Base-by-base conservation (phyloP, 2,113 vertebrate genomes). In the Aptenodytes patagonicus region DNA sequence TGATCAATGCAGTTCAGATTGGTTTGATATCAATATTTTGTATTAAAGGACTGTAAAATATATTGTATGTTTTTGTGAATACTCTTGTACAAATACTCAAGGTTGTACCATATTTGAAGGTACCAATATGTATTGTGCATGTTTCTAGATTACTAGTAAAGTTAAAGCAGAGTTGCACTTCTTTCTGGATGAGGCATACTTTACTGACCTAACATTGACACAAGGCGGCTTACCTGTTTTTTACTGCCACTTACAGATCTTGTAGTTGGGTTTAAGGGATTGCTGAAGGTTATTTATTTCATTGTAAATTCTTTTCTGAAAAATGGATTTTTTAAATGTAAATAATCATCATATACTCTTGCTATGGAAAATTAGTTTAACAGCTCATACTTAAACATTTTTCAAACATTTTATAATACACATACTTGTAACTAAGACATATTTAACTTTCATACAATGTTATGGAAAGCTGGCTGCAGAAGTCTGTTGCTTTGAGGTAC, bases 201-300 rank as follows among this genome's bases (percentile, higher is more conserved):
- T 96, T 77, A 95, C 85, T 90, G 83, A 87, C 90, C 69, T 93
- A 47, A 76, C 73, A 71, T 13, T 88, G 85, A 94, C 87, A 93
- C 49, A 64, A 84, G 87, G 93, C 89, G 95, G 93, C 93, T 97
- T 87, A 57, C 64, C 58, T 66, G n/a, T 54, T 90, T 93, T 82
- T 72, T 84, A 95, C 76, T 96, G 95, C 94, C 88, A 93, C 89
- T 93, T 83, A 83, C 82, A 77, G 51, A 95, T 90, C 73, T 55
- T 95, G 61, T 73, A 88, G 76, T 96, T 94, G 93, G 95, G 93
- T 95, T 97, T 96, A 97, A 98, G 96, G 96, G 96, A 98, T 95
- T 97, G 96, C 94, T 96, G 95, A 97, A 97, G 92, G 97, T 97
- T 99, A 98, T 99, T 99, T 99, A 99, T 99, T 98, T 98, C 95